Percentiles rank a stretch among this genome's conserved stretches.
Conservation (phyloP, 2,797 vertebrate species). For the Serranus cabrilla region DNA sequence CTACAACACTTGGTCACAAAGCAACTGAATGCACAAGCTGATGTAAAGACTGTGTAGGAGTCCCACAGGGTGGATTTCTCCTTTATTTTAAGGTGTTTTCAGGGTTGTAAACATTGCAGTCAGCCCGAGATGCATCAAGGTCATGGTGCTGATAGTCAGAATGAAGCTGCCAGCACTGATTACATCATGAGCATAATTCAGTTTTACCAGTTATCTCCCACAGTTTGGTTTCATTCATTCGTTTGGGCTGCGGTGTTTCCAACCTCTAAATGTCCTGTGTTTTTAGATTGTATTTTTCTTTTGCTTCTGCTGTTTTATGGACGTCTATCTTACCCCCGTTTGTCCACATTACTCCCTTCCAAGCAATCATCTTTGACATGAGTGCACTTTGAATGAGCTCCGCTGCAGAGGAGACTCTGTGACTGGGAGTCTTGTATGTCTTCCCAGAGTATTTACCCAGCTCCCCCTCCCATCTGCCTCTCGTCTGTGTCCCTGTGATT, state of each 20-base stretch:
- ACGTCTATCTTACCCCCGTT: conserved; percentile 13
- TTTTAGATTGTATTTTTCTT: conserved; percentile 15
- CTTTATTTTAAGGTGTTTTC: conserved; percentile 32
- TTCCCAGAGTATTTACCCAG: conserved; percentile 55
- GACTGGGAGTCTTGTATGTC: conserved; percentile 45
- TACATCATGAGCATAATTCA: conserved; percentile 52
- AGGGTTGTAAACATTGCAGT: conserved; percentile 66
- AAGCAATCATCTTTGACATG: conserved; percentile 64
- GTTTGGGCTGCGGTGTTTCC: conserved; percentile 52
- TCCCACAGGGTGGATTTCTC: conserved; percentile 57
- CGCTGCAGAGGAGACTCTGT: conserved; percentile 55
- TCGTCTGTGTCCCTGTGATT: conserved; percentile 25
- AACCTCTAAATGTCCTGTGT: conserved; percentile 54
- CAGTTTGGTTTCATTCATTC: conserved; percentile 20
- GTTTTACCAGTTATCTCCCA: conserved; percentile 34
- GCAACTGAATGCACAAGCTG: conserved; percentile 18
- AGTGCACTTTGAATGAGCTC: conserved; percentile 80
- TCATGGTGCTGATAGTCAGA: conserved; percentile 28
- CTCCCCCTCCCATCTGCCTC: neutral
- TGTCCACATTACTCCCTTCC: conserved; percentile 22
- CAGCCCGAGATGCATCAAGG: conserved; percentile 60
- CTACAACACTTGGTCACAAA: conserved; percentile 16
- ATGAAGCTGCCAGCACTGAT: conserved; percentile 55
- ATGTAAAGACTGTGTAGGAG: conserved; percentile 23
- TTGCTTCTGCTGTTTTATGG: conserved; percentile 45